Base-by-base conservation (phyloP, 2,113 vertebrate species). In the Cololabis saira region DNA sequence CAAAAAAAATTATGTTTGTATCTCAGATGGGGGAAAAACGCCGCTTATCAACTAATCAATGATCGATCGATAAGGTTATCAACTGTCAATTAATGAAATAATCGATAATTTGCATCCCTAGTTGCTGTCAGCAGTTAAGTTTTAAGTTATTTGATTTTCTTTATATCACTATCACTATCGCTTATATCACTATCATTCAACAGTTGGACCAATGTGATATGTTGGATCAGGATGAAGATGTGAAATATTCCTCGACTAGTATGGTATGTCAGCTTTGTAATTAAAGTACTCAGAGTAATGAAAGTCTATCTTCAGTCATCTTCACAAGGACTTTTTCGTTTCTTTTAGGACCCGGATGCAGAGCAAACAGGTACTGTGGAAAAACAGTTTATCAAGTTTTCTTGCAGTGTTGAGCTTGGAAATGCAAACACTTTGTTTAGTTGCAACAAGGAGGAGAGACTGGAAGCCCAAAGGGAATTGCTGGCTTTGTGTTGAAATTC, bases 291-390 rank as follows among this genome's bases (percentile, higher is more conserved):
- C 27, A 17, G 47, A 33, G 2, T 3, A n/a, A 6, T 50, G 7
- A 19, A 17, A 5, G 13, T 16, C 2, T 45, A n/a, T 42, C n/a
- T 37, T 33, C 17, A 16, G 4, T 37, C 27, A 17, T 5, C 4
- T 6, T 30, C 30, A 30, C 9, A 37, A 11, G 8, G 2, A 18
- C 45, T 45, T 19, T 24, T 43, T 64, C 16, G 51, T 50, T 68
- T 15, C 77, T 86, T 76, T 27, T 72, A 78, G 67, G 84, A 86
- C 63, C 74, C 94, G 92, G 94, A 93, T 15, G 84, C 78, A 37
- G 88, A 90, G 89, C 94, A 95, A 86, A 93, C 94, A 98, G 97
- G 97, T 98, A 98, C 94, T 94, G 94, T 90, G 90, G 91, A 85
- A 83, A 89, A 79, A 53, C 8, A 47, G 85, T 87, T 90, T 59